A percentile compares a stretch with the other conserved stretches of the same genome.
These are phyloP conservation scores for Drosophila virilis DNA, from an alignment of 1,140 invertebrate genomes.

Conservation along the genomic window DNA sequence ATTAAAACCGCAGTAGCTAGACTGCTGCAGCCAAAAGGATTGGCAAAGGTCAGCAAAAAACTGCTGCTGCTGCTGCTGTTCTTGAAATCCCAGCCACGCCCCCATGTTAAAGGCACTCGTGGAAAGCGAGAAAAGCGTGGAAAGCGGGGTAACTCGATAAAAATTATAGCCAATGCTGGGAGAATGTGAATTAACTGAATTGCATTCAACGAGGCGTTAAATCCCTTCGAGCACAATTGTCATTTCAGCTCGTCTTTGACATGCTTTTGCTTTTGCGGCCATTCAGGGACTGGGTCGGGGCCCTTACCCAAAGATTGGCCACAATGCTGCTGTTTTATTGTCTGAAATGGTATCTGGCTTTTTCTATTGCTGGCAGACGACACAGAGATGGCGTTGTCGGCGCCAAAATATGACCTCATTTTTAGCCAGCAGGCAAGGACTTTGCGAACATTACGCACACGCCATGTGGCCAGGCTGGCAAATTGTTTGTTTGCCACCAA, in stretches of 20 bases:
- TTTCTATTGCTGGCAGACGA: conserved; percentile 14
- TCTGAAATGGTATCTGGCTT: not conserved
- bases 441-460: conserved; percentile 44
- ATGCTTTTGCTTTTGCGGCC: no score
- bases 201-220: conserved; percentile 72
- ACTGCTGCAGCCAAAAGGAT: no score
- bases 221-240: conserved; percentile 46
- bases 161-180: conserved; percentile 52
- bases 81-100: not conserved
- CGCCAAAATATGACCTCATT: conserved; percentile 79
- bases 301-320: not conserved
- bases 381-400: conserved; percentile 50
- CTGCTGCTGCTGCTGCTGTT: no score
- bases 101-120: conserved; percentile 15
- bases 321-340: conserved; percentile 27
- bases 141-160: conserved; percentile 36
- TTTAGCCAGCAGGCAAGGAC: conserved; percentile 12
- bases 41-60: no score
- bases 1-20: no score
- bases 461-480: conserved; percentile 28
- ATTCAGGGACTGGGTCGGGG: not conserved
- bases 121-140: conserved; percentile 1
- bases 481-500: not conserved
- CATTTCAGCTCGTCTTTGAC: conserved; percentile 2
- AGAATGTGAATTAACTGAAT: conserved; percentile 69